Conservation (phyloP, 2,888 invertebrate species). For the Drosophila merina region DNA sequence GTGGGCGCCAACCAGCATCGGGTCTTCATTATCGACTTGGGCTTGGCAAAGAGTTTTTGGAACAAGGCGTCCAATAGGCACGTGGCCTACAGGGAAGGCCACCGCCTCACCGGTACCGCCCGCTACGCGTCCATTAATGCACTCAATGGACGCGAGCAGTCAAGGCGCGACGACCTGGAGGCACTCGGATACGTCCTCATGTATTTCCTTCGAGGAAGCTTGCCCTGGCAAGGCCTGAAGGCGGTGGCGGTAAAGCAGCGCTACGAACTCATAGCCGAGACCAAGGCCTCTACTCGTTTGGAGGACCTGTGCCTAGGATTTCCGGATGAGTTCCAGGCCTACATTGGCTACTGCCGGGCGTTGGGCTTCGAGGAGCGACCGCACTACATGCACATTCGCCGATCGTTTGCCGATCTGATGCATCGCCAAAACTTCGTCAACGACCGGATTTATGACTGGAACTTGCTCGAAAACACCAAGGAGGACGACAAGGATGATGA, state of each 20-base stretch:
- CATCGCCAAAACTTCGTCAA: neutral
- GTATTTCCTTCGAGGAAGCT: slow-evolving; percentile 47
- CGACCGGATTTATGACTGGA: slow-evolving; percentile 51
- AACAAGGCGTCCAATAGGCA: neutral
- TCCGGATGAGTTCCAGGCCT: slow-evolving; percentile 47
- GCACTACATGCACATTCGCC: slow-evolving; percentile 27
- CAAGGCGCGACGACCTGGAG: slow-evolving; percentile 64
- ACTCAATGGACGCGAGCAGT: slow-evolving; percentile 7
- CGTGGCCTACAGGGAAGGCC: neutral
- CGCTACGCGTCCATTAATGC: slow-evolving; percentile 52
- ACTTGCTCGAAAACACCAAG: neutral
- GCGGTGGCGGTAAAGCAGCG: slow-evolving; percentile 4
- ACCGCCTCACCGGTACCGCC: slow-evolving; percentile 41
- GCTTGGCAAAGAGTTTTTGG: slow-evolving; percentile 35
- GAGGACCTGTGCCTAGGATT: slow-evolving; percentile 43
- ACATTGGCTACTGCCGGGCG: slow-evolving; percentile 35
- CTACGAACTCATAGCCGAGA: slow-evolving; percentile 50
- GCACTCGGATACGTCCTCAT: slow-evolving; percentile 52
- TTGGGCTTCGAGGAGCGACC: slow-evolving; percentile 39
- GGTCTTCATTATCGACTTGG: slow-evolving; percentile 54
- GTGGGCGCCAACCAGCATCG: fast-evolving
- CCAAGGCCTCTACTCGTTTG: slow-evolving; percentile 30
- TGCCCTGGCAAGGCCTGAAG: slow-evolving; percentile 53
- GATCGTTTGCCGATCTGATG: slow-evolving; percentile 27
- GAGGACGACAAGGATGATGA: neutral